A percentile compares a stretch with the other conserved stretches of the same genome.
These are phyloP conservation scores for Siderastrea siderea DNA, from an alignment of 92 coral and sea anemone genomes.

Conservation along the genomic window DNA sequence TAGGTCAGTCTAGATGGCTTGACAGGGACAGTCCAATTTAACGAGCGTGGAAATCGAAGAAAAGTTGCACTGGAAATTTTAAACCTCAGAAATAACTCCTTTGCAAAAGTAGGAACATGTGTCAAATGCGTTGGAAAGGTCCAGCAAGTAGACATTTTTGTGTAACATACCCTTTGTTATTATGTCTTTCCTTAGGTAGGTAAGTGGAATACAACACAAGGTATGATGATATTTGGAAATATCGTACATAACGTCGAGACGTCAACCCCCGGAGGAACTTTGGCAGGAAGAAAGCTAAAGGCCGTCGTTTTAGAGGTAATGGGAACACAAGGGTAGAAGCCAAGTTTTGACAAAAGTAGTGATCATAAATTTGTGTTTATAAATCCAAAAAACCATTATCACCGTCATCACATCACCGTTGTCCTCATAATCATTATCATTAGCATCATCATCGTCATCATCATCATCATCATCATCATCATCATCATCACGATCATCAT, in stretches of 20 bases:
- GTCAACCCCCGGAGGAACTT: background rate
- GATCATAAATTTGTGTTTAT: no score
- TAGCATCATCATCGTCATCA: background rate
- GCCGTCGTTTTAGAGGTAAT: conserved; percentile 33
- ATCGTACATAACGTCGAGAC: background rate
- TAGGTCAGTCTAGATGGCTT: conserved; percentile 43
- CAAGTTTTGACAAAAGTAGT: no score
- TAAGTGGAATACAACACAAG: conserved; percentile 27
- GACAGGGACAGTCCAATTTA: conserved; percentile 62
- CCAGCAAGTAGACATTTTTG: no score
- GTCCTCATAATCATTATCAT: no score
- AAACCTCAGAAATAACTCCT: conserved; percentile 50
- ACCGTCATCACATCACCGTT: no score
- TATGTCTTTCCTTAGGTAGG: conserved; percentile 19
- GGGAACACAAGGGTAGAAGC: no score
- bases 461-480: conserved; percentile 23
- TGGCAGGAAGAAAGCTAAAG: conserved; percentile 38
- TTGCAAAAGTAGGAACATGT: conserved; percentile 17
- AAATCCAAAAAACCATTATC: no score
- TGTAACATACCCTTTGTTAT: background rate
- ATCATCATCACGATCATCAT: conserved; percentile 2
- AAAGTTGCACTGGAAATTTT: conserved; percentile 53
- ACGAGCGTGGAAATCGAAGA: conserved; percentile 52
- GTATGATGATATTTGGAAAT: background rate
- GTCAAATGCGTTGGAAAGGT: no score